A percentile compares a stretch with the other conserved stretches of the same genome.
These are phyloP conservation scores for Neodiprion lecontei DNA, from an alignment of 1,140 invertebrate genomes.

Conservation along the genomic window DNA sequence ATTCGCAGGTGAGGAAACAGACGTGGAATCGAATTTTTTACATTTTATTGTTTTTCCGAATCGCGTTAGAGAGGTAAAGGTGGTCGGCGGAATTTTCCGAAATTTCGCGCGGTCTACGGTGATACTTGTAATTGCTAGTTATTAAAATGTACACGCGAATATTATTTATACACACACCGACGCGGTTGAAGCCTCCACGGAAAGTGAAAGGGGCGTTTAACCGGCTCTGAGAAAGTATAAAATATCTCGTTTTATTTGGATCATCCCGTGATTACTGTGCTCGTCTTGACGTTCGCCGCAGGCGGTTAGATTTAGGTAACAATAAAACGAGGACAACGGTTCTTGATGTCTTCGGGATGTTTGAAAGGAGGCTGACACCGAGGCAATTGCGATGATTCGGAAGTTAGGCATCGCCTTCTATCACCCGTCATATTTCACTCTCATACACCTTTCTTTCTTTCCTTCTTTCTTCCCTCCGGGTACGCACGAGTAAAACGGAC, in stretches of 20 bases:
- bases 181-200: conserved; percentile 11
- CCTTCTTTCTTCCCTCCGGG: neutral
- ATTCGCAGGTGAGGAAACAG: neutral
- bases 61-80: no score
- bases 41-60: no score
- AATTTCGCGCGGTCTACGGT: no score
- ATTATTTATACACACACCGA: no score
- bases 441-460: neutral
- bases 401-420: neutral
- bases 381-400: neutral
- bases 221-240: conserved; percentile 44
- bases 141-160: no score
- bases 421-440: neutral
- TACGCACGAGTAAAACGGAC: no score
- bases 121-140: no score
- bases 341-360: neutral
- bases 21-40: no score
- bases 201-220: conserved; percentile 53
- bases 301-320: neutral
- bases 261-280: conserved; percentile 22
- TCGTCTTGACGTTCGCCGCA: conserved; percentile 12
- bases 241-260: conserved; percentile 33
- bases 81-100: no score
- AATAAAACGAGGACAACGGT: no score
- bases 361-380: neutral